These are phyloP conservation scores for Corvus hawaiiensis DNA, from an alignment of 2,113 vertebrate genomes.

Conservation along the genomic window DNA sequence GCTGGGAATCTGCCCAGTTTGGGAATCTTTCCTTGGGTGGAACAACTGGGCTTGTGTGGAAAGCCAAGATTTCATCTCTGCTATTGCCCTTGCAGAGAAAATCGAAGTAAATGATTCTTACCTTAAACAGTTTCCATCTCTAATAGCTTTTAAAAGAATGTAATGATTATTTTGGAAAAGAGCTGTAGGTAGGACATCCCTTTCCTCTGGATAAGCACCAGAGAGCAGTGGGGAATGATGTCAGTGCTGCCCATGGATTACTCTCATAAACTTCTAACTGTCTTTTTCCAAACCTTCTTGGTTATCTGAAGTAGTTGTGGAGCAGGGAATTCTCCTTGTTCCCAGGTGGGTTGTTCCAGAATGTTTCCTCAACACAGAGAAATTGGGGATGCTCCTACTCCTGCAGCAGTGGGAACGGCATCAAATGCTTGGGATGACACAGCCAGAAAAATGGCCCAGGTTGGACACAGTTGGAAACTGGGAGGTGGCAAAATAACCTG, in stretches of 20 bases:
- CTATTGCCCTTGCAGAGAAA: background rate
- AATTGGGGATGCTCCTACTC: background rate
- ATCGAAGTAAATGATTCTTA: background rate
- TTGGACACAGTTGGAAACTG: background rate
- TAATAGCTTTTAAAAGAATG: background rate
- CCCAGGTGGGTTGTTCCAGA: background rate
- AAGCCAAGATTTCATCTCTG: background rate
- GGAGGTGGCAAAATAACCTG: background rate
- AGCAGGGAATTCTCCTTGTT: background rate
- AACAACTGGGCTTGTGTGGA: background rate
- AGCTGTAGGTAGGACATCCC: background rate
- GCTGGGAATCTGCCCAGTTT: background rate
- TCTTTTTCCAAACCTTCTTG: background rate
- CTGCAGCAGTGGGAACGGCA: accelerated
- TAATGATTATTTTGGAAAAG: background rate
- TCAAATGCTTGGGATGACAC: background rate
- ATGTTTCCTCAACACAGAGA: background rate
- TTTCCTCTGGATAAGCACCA: background rate
- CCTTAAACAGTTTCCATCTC: background rate
- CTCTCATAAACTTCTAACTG: background rate
- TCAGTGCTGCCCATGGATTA: background rate
- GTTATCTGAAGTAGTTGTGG: background rate
- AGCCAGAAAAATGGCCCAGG: background rate
- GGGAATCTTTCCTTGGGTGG: background rate
- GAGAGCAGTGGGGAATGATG: background rate